phyloP scores from a whole-genome alignment of 1,140 invertebrate species.

The Metopolophium dirhodum region DNA sequence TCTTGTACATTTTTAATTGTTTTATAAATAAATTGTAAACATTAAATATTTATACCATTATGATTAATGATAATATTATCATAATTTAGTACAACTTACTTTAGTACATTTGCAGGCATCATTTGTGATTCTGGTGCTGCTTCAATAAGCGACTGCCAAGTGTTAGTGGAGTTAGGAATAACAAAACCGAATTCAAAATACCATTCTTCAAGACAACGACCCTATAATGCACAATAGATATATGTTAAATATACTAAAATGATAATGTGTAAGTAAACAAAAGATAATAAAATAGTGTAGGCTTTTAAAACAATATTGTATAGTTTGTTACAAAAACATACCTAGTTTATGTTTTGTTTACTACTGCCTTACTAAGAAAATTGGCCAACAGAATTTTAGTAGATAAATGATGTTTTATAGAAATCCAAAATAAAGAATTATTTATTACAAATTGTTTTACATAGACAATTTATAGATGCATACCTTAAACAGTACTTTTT shows the following conservation, averaged over 20 bases:
- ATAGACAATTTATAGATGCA: constrained; percentile 58
- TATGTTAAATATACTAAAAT: not conserved
- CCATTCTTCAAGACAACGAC: constrained; percentile 92
- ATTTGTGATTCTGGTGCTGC: constrained; percentile 99
- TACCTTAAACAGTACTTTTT: constrained; percentile 82
- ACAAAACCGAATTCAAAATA: constrained; percentile 99
- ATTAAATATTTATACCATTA: not conserved
- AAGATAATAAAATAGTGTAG: not conserved
- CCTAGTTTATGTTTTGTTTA: not conserved
- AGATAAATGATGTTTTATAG: not conserved
- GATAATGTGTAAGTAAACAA: not conserved
- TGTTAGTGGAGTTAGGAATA: constrained; percentile 98
- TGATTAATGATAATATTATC: not conserved
- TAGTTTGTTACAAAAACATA: not conserved
- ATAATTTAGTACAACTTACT: constrained; percentile 67
- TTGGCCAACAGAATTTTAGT: not conserved
- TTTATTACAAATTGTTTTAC: not conserved
- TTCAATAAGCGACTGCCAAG: constrained; percentile 98
- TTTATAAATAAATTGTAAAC: not conserved
- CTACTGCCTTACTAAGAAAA: not conserved
- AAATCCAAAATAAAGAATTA: not conserved
- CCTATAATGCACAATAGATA: constrained; percentile 65
- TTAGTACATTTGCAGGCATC: constrained; percentile 98
- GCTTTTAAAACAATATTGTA: not conserved
- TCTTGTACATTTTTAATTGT: too few species aligned